Evolutionary conservation across 2,797 vertebrate genomes (phyloP).

Genomic region (Malurus leucopterus): DNA sequence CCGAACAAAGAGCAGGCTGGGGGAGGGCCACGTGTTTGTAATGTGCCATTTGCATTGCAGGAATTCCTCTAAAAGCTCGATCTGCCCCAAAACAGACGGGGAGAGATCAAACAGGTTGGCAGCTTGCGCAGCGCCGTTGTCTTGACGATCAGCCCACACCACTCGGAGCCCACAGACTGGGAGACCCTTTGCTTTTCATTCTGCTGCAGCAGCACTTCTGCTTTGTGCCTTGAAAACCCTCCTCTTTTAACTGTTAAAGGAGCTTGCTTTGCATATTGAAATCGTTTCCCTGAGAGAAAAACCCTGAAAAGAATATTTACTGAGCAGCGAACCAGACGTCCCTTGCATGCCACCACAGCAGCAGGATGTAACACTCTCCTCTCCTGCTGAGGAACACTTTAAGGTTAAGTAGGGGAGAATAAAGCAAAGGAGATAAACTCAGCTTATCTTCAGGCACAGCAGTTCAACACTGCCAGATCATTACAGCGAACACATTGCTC

Average conservation of each 20-base stretch:
- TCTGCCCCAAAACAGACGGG: background rate
- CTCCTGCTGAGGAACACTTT: background rate
- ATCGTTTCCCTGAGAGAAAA: background rate
- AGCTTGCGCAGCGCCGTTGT: background rate
- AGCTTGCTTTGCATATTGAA: background rate
- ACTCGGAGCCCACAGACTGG: background rate
- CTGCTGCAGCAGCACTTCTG: background rate
- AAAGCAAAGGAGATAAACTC: conserved; percentile 34
- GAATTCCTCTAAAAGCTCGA: background rate
- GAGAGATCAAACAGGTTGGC: background rate
- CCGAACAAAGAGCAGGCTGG: background rate
- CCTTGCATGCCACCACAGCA: background rate
- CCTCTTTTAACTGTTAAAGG: background rate
- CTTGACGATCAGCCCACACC: background rate
- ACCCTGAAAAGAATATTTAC: background rate
- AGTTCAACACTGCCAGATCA: background rate
- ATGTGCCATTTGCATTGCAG: background rate
- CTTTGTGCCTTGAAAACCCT: background rate
- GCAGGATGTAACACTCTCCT: background rate
- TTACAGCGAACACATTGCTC: background rate
- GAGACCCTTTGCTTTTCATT: background rate
- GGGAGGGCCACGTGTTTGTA: rapidly evolving
- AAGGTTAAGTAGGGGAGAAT: conserved; percentile 25
- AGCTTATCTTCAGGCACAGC: conserved; percentile 14
- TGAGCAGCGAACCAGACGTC: rapidly evolving